phyloP scores from a whole-genome alignment of 2,888 invertebrate genomes.

The Aphidius colemani region DNA sequence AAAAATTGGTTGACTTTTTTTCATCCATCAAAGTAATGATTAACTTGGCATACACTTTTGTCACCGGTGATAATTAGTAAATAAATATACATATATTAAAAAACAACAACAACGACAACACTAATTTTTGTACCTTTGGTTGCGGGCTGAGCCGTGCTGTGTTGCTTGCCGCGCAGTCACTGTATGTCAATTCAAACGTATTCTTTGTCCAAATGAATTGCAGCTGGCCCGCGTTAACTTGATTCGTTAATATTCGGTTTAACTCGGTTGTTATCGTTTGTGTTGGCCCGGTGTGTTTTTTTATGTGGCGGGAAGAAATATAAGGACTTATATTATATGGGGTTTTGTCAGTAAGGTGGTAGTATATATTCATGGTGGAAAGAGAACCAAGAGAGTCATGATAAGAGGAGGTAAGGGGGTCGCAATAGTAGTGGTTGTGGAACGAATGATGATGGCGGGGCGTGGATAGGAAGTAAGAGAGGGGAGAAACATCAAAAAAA shows the following conservation, averaged over 20 bases:
- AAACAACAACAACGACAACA: too few relatives aligned
- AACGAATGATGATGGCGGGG: neutral
- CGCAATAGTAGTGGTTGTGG: neutral
- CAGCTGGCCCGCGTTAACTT: slow-evolving; percentile 58
- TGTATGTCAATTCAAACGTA: slow-evolving; percentile 54
- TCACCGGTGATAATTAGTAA: too few relatives aligned
- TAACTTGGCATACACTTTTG: too few relatives aligned
- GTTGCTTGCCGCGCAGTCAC: slow-evolving; percentile 59
- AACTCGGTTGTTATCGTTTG: slow-evolving; percentile 43
- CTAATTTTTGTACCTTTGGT: slow-evolving; percentile 54
- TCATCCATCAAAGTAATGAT: too few relatives aligned
- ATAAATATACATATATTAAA: too few relatives aligned
- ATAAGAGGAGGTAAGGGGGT: neutral
- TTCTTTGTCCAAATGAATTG: slow-evolving; percentile 57
- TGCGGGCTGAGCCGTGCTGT: slow-evolving; percentile 59
- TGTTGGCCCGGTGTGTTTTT: slow-evolving; percentile 50
- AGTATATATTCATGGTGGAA: slow-evolving; percentile 22
- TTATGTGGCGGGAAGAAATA: slow-evolving; percentile 55
- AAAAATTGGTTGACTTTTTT: too few relatives aligned
- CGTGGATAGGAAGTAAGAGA: slow-evolving; percentile 22
- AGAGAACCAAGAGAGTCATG: slow-evolving; percentile 28
- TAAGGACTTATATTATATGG: slow-evolving; percentile 41
- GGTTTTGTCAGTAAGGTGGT: neutral
- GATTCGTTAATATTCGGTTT: slow-evolving; percentile 21
- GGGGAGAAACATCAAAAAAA: neutral